phyloP scores from a whole-genome alignment of 2,113 vertebrate genomes.

The Macrotis lagotis region DNA sequence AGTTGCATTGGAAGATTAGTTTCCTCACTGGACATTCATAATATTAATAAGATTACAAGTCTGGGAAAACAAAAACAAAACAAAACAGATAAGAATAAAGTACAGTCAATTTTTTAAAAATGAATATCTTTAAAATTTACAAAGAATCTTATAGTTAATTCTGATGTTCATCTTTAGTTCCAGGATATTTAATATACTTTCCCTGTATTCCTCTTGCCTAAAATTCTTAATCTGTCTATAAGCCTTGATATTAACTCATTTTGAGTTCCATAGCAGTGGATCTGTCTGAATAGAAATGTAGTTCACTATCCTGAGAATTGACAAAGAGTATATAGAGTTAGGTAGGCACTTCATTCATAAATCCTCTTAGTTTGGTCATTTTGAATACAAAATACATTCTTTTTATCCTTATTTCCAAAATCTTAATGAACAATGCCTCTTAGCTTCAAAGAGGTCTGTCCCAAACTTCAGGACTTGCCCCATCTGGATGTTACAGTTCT shows the following conservation, averaged over 20 bases:
- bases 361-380: background rate
- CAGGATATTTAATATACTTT: background rate
- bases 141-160: background rate
- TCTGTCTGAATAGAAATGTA: background rate
- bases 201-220: background rate
- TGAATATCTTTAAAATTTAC: background rate
- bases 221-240: background rate
- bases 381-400: background rate
- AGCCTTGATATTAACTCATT: background rate
- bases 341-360: background rate
- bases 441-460: background rate
- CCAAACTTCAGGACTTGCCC: background rate
- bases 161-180: background rate
- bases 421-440: background rate
- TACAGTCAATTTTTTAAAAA: background rate
- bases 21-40: background rate
- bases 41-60: background rate
- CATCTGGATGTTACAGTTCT: background rate
- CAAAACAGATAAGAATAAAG: background rate
- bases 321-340: background rate
- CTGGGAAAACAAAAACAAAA: background rate
- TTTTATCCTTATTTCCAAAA: background rate
- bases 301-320: background rate
- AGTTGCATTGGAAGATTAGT: background rate
- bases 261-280: background rate